Conservation (phyloP, 2,797 vertebrate genomes). For the Potorous gilbertii region DNA sequence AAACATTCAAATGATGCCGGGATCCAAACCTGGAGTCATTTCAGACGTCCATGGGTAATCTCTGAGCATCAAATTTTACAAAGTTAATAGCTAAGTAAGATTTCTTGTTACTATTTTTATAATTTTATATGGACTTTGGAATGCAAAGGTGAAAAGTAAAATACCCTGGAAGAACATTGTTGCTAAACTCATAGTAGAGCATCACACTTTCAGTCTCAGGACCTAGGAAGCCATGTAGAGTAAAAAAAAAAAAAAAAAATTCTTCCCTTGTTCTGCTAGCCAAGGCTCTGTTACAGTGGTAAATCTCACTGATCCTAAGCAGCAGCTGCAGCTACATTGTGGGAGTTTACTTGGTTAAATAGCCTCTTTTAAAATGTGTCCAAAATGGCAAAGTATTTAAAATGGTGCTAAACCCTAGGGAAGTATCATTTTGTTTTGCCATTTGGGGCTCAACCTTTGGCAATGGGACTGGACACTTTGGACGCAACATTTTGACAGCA, state of each 20-base stretch:
- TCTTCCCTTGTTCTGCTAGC: slow-evolving; percentile 22
- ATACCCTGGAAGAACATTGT: not conserved
- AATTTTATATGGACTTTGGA: not conserved
- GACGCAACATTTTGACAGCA: slow-evolving; percentile 1
- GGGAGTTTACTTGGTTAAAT: slow-evolving; percentile 14
- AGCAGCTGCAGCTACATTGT: not conserved
- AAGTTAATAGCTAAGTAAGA: not conserved
- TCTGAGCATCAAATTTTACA: not conserved
- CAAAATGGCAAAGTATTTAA: slow-evolving; percentile 29
- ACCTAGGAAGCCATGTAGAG: not conserved
- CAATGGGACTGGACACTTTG: not conserved
- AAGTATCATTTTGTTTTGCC: not conserved
- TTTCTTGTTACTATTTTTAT: slow-evolving; percentile 30
- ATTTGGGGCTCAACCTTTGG: slow-evolving; percentile 37
- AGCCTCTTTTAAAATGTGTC: slow-evolving; percentile 34
- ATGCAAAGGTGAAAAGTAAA: slow-evolving; percentile 14
- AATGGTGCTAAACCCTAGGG: not conserved
- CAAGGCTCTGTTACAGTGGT: slow-evolving; percentile 37
- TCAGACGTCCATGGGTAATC: not conserved
- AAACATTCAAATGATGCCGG: not conserved
- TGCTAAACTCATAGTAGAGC: not conserved
- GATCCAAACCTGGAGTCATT: slow-evolving; percentile 6
- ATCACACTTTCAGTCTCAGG: not conserved
- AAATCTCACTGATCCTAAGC: not conserved
- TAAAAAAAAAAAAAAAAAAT: not conserved